Evolutionary conservation across 2,888 invertebrate genomes (phyloP), one percentile per base, ranked within the genome.

Genomic region (Endotricha flammealis): DNA sequence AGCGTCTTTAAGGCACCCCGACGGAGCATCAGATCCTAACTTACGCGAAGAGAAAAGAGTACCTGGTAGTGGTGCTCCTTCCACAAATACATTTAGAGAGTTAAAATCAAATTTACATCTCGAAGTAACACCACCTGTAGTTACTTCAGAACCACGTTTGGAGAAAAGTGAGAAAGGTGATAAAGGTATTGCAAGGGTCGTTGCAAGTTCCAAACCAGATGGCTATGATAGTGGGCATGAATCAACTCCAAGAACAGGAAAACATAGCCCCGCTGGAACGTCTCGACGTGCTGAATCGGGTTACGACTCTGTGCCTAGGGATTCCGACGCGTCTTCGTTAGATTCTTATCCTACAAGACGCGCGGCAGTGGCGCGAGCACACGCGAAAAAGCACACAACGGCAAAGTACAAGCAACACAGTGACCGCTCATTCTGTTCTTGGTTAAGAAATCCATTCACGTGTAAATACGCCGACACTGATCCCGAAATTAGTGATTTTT

Each of bases 1-100:
- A 62, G 93, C 94, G 20, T 91, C 92, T 41, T 73, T 96, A 34
- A 89, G 95, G 46, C 95, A 95, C 81, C 96, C 96, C 3, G 97
- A 97, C 60, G 96, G 96, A 29, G 96, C 97, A 32, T 97, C 96
- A 12, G 96, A 97, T 88, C 96, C 96, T 10, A 95, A 96, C 82
- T 87, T 97, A 56, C 89, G 91, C 38, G 93, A 92, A 69, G 91
- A 91, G 71, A 88, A 87, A 53, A 86, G 90, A 57, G 70, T 90
- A 48, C 90, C 91, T 1, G 91, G 90, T 8, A 91, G 88, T 42
- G 91, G 90, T 3, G 89, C 90, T 6, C 88, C 90, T n/a, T 88
- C 89, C 4, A 32, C 44, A 1, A 85, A 71, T 41, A 88, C 87
- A n/a, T 90, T 90, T 68, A 85, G 87, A 39, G 90, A 90, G 51